A percentile compares a stretch with the other conserved stretches of the same genome.
Evolutionary conservation across 2,113 vertebrate genomes (phyloP).

Genomic region (Felis catus): DNA sequence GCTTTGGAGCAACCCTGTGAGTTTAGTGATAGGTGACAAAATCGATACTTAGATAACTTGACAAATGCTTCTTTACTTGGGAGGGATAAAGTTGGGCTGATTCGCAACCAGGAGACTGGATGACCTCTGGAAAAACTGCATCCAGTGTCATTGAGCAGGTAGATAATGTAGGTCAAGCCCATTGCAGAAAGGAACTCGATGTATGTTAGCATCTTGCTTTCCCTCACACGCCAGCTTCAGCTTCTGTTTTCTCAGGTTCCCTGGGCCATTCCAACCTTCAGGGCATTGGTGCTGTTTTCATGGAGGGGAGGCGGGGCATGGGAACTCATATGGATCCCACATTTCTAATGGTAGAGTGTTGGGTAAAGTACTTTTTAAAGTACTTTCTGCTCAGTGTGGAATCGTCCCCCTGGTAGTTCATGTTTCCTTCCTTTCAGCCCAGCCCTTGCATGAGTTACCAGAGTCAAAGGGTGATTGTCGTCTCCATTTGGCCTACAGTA

Average conservation of each 20-base stretch:
- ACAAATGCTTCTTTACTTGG: background rate
- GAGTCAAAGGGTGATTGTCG: background rate
- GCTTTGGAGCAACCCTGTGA: background rate
- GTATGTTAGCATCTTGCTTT: background rate
- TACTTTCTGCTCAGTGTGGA: background rate
- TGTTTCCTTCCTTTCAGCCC: background rate
- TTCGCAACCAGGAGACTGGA: background rate
- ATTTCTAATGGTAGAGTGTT: background rate
- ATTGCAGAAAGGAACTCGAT: background rate
- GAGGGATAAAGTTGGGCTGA: background rate
- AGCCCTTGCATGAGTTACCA: background rate
- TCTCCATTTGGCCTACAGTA: background rate
- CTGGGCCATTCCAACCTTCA: background rate
- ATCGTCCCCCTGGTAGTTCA: background rate
- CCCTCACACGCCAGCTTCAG: background rate
- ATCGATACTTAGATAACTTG: background rate
- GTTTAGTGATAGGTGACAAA: background rate
- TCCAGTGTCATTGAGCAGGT: background rate
- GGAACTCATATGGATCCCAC: rapidly evolving
- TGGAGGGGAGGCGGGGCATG: rapidly evolving
- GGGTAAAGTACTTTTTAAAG: background rate
- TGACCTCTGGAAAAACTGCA: background rate
- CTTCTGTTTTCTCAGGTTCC: background rate
- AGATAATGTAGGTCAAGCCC: background rate
- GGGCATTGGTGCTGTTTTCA: background rate